Evolutionary conservation across 2,888 invertebrate species (phyloP), one percentile per base, ranked within the genome.

Genomic region (Tetheella fluctuosa): DNA sequence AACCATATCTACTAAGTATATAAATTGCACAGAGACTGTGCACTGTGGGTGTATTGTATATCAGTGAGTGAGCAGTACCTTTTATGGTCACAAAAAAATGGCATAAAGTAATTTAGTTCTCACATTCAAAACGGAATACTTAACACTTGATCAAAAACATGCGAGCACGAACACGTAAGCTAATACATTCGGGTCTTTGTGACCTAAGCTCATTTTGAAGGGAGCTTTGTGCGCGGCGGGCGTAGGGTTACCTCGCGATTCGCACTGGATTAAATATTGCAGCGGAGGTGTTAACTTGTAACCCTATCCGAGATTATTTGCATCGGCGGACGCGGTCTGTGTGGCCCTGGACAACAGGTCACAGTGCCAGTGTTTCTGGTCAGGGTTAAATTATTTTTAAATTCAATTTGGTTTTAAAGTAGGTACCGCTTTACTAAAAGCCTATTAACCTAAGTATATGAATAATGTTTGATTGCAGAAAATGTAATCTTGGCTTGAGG

Each of bases 241-340:
- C 68, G 73, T 82, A 78, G 68, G 69, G 72, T 78, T 84, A 74
- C 81, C 59, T 76, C 74, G 68, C 68, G 70, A 77, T 77, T 79
- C 74, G 76, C 70, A 69, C 57, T 58, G 25, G 17, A 23, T 23
- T 23, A 23, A 28, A 23, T 52, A 52, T 23, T 53, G 57, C 52
- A 66, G 62, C 64, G 68, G 70, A 81, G 81, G 81, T 81, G 81
- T 81, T 75, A 79, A 67, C 65, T 64, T 61, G 78, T 71, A 77
- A 80, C 77, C 54, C 64, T 63, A 80, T 52, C 69, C 65, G 70
- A 66, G 76, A 75, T 67, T 80, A 74, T 73, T 77, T 76, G 76
- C 77, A 68, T 68, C 67, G 71, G 57, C 69, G 70, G 62, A 57
- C 69, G 60, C 58, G 37, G 54, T 61, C 53, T 56, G 67, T 64